Conservation (phyloP, 2,888 invertebrate species). For the Nebria salina region DNA sequence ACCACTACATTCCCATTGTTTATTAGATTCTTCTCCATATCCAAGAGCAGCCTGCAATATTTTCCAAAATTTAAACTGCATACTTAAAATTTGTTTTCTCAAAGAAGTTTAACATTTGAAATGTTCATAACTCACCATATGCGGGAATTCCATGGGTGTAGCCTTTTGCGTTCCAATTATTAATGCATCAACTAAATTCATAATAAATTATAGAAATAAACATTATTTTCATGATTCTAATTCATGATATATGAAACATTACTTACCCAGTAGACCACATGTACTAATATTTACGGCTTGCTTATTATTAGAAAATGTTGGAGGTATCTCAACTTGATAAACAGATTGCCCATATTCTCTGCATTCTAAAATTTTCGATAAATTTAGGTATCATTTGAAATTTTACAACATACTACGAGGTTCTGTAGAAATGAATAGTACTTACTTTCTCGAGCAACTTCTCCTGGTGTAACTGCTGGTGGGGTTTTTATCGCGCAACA, state of each 20-base stretch:
- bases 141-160: neutral
- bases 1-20: conserved; percentile 29
- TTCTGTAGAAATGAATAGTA: neutral
- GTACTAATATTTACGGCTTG: neutral
- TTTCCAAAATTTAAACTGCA: neutral
- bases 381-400: neutral
- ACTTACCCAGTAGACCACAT: neutral
- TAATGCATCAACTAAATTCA: neutral
- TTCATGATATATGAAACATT: too few relatives aligned
- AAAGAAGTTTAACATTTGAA: neutral
- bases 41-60: conserved; percentile 21
- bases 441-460: neutral
- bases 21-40: conserved; percentile 28
- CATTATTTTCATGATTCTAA: too few relatives aligned
- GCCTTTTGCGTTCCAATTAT: neutral
- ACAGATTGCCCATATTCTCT: conserved; percentile 18
- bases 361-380: conserved; percentile 23
- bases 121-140: neutral
- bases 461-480: neutral
- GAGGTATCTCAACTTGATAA: neutral
- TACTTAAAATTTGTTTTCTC: too few relatives aligned
- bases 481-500: neutral
- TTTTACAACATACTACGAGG: neutral
- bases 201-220: too few relatives aligned
- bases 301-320: neutral